A percentile compares a stretch with the other conserved stretches of the same genome.
phyloP scores from a whole-genome alignment of 2,113 vertebrate species.

The Pelvicachromis taeniatus region DNA sequence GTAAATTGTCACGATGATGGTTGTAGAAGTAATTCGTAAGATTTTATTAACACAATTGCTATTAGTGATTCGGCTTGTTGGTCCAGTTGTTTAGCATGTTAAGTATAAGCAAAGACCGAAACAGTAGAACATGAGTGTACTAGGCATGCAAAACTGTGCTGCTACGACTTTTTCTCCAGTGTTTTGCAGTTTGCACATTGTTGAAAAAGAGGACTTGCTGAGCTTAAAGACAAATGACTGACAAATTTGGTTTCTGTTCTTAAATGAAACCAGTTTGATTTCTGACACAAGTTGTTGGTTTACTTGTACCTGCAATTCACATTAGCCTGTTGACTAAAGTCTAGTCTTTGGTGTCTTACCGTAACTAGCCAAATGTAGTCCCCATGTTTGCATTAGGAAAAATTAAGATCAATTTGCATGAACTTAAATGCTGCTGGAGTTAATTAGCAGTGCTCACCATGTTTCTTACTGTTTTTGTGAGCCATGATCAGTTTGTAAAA shows the following conservation, averaged over 20 bases:
- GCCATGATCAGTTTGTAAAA: background rate
- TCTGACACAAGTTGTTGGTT: background rate
- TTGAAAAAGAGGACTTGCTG: background rate
- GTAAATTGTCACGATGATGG: background rate
- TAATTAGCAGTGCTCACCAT: background rate
- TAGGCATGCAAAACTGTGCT: background rate
- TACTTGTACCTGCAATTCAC: background rate
- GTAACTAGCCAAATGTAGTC: background rate
- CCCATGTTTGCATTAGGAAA: background rate
- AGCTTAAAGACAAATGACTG: background rate
- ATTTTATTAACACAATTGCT: background rate
- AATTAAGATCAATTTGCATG: background rate
- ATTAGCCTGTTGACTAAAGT: background rate
- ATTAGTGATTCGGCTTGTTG: background rate
- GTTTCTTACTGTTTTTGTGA: background rate
- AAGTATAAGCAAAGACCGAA: background rate
- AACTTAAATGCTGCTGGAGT: background rate
- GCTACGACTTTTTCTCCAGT: background rate
- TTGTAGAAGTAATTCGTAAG: rapidly evolving
- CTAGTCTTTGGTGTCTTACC: background rate
- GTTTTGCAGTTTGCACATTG: background rate
- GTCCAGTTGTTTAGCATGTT: background rate
- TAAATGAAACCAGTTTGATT: background rate
- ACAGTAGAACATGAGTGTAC: rapidly evolving
- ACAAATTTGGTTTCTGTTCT: background rate